phyloP scores from a whole-genome alignment of 1,140 invertebrate species.

The Rhagoletis zephyria region DNA sequence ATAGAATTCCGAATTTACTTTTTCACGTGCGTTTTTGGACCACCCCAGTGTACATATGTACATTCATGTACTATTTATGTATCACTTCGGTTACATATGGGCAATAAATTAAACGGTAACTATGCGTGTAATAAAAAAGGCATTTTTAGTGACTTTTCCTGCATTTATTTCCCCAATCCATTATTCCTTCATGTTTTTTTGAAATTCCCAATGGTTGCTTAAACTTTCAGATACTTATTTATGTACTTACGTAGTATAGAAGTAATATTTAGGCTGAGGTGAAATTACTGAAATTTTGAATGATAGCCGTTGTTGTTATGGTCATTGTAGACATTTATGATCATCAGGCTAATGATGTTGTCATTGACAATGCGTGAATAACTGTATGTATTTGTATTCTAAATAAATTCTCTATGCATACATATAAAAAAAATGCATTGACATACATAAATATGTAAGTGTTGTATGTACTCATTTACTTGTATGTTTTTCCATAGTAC shows the following conservation, averaged over 20 bases:
- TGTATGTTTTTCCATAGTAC: neutral
- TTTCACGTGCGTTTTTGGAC: too few species aligned
- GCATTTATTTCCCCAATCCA: neutral
- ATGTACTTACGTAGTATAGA: neutral
- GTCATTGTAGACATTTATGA: neutral
- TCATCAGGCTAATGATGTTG: neutral
- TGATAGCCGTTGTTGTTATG: neutral
- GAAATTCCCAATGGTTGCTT: neutral
- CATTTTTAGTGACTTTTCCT: slow-evolving; percentile 19
- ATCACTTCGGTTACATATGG: neutral
- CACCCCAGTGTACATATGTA: neutral
- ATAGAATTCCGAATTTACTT: too few species aligned
- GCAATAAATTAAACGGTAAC: slow-evolving; percentile 40
- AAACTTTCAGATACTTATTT: neutral
- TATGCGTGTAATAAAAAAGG: slow-evolving; percentile 27
- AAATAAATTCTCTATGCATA: too few species aligned
- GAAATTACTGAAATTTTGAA: too few species aligned
- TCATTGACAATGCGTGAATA: slow-evolving; percentile 1
- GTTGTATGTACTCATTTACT: neutral
- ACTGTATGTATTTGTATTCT: neutral
- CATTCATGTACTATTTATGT: neutral
- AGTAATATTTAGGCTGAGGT: neutral
- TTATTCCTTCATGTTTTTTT: neutral
- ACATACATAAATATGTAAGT: neutral
- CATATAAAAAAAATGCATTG: neutral